Percentiles rank a stretch among this genome's conserved stretches.
Conservation (phyloP, 2,888 invertebrate genomes). For the Pollenia angustigena region DNA sequence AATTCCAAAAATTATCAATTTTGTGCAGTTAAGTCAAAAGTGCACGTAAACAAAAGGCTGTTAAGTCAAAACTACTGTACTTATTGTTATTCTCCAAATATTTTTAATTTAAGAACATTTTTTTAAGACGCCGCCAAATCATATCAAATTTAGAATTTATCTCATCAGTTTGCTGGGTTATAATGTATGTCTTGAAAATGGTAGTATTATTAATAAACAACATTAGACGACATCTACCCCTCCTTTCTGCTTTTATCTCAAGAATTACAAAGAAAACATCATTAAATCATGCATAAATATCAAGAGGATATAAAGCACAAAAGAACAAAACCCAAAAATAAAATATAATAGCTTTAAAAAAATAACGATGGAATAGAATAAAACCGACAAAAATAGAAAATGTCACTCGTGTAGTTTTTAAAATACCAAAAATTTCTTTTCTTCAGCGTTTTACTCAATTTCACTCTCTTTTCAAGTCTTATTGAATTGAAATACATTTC, state of each 20-base stretch:
- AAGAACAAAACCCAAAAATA: constrained; percentile 14
- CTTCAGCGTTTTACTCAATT: constrained; percentile 29
- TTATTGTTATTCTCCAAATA: no score
- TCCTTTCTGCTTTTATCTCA: constrained; percentile 2
- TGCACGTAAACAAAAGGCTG: no score
- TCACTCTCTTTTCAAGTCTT: constrained; percentile 18
- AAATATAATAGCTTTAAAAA: constrained; percentile 25
- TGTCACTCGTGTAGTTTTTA: constrained; percentile 61
- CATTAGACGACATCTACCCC: constrained; percentile 55
- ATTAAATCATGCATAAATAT: constrained; percentile 72
- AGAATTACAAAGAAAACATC: constrained; percentile 37
- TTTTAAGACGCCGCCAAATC: no score
- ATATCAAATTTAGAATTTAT: no score
- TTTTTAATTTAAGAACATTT: no score
- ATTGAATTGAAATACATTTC: constrained; percentile 46
- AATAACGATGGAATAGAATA: constrained; percentile 2
- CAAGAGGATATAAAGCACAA: constrained; percentile 63
- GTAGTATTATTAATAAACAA: constrained; percentile 59
- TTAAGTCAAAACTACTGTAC: no score
- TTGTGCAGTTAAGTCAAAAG: no score
- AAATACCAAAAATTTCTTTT: constrained; percentile 30
- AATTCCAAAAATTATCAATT: no score
- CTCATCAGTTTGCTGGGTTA: no score
- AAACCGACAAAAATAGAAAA: constrained; percentile 37
- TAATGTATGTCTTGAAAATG: neutral